A percentile compares a stretch with the other conserved stretches of the same genome.
Evolutionary conservation across 2,797 vertebrate genomes (phyloP).

Genomic region (Coccyzus lansbergi): DNA sequence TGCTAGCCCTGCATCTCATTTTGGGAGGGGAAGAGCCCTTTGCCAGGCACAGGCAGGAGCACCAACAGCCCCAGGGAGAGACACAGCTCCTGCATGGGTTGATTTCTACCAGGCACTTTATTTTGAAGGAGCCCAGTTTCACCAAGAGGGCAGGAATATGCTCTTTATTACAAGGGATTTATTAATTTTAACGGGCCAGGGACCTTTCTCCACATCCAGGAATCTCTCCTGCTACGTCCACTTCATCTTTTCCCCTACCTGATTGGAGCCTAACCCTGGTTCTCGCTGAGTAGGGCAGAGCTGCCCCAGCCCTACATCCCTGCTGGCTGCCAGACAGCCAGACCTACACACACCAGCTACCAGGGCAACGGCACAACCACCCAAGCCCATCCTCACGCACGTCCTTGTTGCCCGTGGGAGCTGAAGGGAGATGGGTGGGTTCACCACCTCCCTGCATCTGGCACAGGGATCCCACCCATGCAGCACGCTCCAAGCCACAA

Average conservation of each 20-base stretch:
- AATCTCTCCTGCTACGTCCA: neutral
- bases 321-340: neutral
- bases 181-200: neutral
- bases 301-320: neutral
- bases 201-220: neutral
- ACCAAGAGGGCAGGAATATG: neutral
- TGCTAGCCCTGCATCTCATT: neutral
- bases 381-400: accelerated
- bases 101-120: constrained; percentile 56
- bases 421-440: neutral
- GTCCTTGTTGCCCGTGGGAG: neutral
- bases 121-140: neutral
- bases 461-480: neutral
- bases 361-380: neutral
- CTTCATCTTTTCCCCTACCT: neutral
- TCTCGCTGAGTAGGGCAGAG: accelerated
- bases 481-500: accelerated
- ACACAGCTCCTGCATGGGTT: neutral
- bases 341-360: accelerated
- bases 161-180: neutral
- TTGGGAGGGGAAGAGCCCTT: neutral
- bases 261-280: neutral
- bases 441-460: neutral
- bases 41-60: neutral
- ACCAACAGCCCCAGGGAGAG: accelerated